These are phyloP conservation scores for Tragelaphus scriptus DNA, from an alignment of 2,113 vertebrate species.

Conservation along the genomic window DNA sequence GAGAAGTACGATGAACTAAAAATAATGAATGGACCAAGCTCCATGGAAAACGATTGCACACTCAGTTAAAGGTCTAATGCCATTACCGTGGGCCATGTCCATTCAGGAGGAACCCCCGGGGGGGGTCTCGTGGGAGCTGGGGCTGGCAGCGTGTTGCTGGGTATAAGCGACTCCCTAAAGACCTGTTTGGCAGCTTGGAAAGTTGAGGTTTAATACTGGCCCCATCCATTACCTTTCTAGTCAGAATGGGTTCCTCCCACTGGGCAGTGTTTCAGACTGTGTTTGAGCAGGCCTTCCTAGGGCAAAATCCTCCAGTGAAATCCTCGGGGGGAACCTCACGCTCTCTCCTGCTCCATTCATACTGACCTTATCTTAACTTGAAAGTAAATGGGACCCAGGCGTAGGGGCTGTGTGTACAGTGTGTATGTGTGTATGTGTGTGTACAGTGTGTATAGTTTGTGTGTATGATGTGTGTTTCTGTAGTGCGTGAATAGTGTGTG, in stretches of 20 bases:
- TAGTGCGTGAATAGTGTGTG: background rate
- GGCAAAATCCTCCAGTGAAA: background rate
- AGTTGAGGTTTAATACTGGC: slow-evolving; percentile 30
- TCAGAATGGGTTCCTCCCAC: background rate
- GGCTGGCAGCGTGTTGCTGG: background rate
- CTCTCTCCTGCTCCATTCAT: background rate
- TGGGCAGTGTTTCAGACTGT: background rate
- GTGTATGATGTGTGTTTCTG: background rate
- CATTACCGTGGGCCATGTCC: slow-evolving; percentile 29
- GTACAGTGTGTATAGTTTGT: background rate
- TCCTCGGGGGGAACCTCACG: background rate
- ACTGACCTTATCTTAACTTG: background rate
- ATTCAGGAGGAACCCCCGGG: slow-evolving; percentile 25
- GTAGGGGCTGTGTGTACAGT: background rate
- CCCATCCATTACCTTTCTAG: background rate
- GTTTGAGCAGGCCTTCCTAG: rapidly evolving
- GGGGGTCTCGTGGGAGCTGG: background rate
- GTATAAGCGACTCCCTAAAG: background rate
- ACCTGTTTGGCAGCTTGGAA: slow-evolving; percentile 45
- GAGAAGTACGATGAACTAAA: slow-evolving; percentile 71
- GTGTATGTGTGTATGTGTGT: too few species aligned
- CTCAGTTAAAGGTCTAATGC: slow-evolving; percentile 66
- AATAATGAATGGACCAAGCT: slow-evolving; percentile 51
- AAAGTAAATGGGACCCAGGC: background rate
- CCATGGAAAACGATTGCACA: slow-evolving; percentile 67